Base-by-base conservation (phyloP, 2,797 vertebrate genomes). In the Aselliscus stoliczkanus region DNA sequence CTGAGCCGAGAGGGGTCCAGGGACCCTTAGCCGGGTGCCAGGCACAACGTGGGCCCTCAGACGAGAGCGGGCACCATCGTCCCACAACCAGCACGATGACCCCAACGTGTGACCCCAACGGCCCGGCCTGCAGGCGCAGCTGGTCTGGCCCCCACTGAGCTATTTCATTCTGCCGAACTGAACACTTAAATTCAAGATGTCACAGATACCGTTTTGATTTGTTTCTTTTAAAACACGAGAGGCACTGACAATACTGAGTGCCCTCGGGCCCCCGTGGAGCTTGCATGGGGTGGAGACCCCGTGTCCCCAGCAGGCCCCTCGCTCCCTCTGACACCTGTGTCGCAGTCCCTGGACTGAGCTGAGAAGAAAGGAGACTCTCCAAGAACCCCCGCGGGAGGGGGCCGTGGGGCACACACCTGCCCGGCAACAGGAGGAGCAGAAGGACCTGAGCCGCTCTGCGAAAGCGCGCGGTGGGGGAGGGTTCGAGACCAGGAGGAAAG, bases 401-500 rank as follows among this genome's bases (percentile, higher is more conserved):
- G 10, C 44, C 11, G 44, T 47, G 44, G 44, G 44, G 44, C 4
- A 47, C 44, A 12, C 2, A 4, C 13, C 44, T 47, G 50, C 29
- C 56, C 88, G 50, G n/a, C 37, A n/a, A 82, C 54, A 29, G 15
- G 23, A 58, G 77, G 58, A 47, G 54, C 17, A 67, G 5, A 91
- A 86, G 42, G 42, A 17, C 13, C 70, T 47, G 4, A 83, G 69
- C 80, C 47, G 25, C 80, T 84, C 58, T 27, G 84, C 62, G 29
- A 27, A 47, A 47, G 14, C 25, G 8, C 8, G 20, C 54, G n/a
- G n/a, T n/a, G n/a, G n/a, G n/a, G 42, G 84, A 81, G 72, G 81
- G 70, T 79, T 92, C 75, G 69, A 95, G 88, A 37, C 50, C 44
- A 77, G 52, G 69, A 77, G 7, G 21, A 75, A 81, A 88, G 72